Evolutionary conservation across 2,888 invertebrate genomes (phyloP).

Genomic region (Apocheima hispidaria): DNA sequence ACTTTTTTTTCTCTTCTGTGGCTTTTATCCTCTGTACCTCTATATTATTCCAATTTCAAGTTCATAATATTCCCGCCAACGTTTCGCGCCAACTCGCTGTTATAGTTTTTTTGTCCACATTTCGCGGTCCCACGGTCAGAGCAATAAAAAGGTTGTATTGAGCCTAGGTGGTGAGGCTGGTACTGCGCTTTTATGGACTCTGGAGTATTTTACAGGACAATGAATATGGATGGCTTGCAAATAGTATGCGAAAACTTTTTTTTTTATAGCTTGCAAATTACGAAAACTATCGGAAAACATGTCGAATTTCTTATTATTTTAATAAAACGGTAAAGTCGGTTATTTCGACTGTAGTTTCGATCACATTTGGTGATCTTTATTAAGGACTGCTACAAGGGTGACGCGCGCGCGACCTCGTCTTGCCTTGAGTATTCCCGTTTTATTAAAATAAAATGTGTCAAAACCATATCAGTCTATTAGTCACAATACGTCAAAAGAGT

Average conservation of each 20-base stretch:
- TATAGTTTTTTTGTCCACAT: slow-evolving; percentile 50
- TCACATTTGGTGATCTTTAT: no score
- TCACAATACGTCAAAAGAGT: no score
- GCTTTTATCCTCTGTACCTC: neutral
- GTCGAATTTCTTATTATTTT: no score
- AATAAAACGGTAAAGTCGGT: no score
- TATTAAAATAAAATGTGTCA: no score
- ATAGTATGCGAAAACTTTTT: neutral
- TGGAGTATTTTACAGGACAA: slow-evolving; percentile 44
- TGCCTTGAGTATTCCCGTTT: no score
- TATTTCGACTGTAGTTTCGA: no score
- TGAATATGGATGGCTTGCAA: slow-evolving; percentile 4
- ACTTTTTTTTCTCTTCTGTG: neutral
- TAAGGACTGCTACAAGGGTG: no score
- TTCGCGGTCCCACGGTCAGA: slow-evolving; percentile 59
- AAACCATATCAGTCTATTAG: no score
- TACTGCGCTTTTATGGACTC: slow-evolving; percentile 56
- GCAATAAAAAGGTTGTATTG: slow-evolving; percentile 62
- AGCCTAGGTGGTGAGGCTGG: slow-evolving; percentile 51
- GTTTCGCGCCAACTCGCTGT: slow-evolving; percentile 15
- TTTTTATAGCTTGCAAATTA: neutral
- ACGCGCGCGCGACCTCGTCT: no score
- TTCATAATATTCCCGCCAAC: slow-evolving; percentile 9
- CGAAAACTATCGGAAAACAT: neutral
- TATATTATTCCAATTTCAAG: slow-evolving; percentile 4